A percentile compares a stretch with the other conserved stretches of the same genome.
Evolutionary conservation across 2,113 vertebrate genomes (phyloP).

Genomic region (Thamnaconus septentrionalis): DNA sequence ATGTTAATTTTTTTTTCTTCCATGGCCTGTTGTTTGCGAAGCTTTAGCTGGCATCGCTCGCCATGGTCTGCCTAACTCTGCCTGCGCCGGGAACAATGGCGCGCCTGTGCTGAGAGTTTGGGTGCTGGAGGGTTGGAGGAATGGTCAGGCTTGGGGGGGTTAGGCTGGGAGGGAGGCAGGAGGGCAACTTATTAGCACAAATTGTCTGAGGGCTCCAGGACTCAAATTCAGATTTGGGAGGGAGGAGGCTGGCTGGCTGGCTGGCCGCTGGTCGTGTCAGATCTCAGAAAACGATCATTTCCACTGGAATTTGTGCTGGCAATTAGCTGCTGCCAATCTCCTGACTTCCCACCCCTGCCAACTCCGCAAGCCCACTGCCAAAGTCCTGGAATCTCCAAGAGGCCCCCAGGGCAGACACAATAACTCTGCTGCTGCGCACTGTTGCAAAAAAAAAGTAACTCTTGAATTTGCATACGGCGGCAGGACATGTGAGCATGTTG

Average conservation of each 20-base stretch:
- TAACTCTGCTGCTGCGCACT: background rate
- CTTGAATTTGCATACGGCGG: background rate
- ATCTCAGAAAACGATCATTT: constrained; percentile 54
- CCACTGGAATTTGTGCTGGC: constrained; percentile 50
- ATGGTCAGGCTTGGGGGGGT: constrained; percentile 29
- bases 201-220: constrained; percentile 47
- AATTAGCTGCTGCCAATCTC: constrained; percentile 47
- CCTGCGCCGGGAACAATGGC: constrained; percentile 72
- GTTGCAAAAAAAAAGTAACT: background rate
- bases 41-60: constrained; percentile 66
- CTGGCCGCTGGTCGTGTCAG: constrained; percentile 34
- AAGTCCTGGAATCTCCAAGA: background rate
- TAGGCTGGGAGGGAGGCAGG: constrained; percentile 42
- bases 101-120: constrained; percentile 64
- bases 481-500: background rate
- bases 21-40: constrained; percentile 52
- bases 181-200: constrained; percentile 52
- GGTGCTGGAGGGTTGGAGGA: constrained; percentile 45
- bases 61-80: constrained; percentile 60
- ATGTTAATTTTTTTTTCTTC: constrained; percentile 65
- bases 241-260: constrained; percentile 17
- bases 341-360: constrained; percentile 32
- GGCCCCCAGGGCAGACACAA: background rate
- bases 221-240: constrained; percentile 33
- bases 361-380: constrained; percentile 4